Percentiles rank a stretch among this genome's conserved stretches.
Evolutionary conservation across 2,113 vertebrate species (phyloP).

Genomic region (Trachemys scripta): DNA sequence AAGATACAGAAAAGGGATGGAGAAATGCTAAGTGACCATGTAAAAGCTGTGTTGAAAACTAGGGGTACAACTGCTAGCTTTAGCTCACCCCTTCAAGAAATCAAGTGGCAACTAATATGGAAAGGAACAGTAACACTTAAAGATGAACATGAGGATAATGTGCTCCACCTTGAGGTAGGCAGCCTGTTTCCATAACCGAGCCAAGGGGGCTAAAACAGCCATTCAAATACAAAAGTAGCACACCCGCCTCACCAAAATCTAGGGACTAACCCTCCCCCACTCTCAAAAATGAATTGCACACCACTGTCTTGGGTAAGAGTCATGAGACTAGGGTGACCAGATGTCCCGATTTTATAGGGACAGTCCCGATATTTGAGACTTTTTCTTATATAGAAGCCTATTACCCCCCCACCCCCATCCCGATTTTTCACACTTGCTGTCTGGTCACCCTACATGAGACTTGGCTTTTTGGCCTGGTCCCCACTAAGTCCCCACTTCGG

Average conservation of each 20-base stretch:
- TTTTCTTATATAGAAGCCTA: too few relatives aligned
- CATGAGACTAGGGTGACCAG: not conserved
- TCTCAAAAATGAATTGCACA: not conserved
- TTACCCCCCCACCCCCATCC: too few relatives aligned
- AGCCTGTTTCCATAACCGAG: not conserved
- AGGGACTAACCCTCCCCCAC: not conserved
- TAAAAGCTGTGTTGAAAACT: not conserved
- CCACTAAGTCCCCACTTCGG: too few relatives aligned
- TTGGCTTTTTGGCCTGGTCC: not conserved
- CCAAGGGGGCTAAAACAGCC: not conserved
- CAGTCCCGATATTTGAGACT: too few relatives aligned
- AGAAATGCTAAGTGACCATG: not conserved
- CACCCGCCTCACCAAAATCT: not conserved
- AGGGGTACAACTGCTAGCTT: not conserved
- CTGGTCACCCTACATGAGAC: not conserved
- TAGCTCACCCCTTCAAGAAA: not conserved
- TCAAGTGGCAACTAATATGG: not conserved
- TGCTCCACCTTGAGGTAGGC: not conserved
- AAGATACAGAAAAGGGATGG: not conserved
- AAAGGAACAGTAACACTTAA: not conserved
- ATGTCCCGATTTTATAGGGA: too few relatives aligned
- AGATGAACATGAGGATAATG: not conserved
- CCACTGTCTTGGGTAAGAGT: not conserved
- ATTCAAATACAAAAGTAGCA: not conserved
- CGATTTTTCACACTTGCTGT: too few relatives aligned